phyloP scores from a whole-genome alignment of 2,797 vertebrate species.

The Sparus aurata region DNA sequence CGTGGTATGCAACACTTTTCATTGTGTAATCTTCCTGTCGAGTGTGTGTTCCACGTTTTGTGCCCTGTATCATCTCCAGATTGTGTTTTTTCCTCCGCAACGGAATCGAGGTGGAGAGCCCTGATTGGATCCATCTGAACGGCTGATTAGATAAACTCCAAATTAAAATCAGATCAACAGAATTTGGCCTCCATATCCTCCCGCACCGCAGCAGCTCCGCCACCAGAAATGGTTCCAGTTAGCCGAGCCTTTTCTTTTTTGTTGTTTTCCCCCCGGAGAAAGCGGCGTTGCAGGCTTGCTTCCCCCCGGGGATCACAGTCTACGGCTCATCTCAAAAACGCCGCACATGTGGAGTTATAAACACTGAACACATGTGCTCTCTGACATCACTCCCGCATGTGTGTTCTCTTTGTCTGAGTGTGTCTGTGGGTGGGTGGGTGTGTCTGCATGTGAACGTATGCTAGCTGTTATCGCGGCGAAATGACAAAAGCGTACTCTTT shows the following conservation, averaged over 20 bases:
- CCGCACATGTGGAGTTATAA: conserved; percentile 75
- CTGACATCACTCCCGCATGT: conserved; percentile 76
- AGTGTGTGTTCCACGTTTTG: conserved; percentile 44
- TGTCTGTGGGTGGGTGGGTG: conserved; percentile 36
- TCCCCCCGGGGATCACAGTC: conserved; percentile 62
- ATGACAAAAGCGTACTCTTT: conserved; percentile 34
- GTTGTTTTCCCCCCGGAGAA: conserved; percentile 42
- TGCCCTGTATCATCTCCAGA: conserved; percentile 75
- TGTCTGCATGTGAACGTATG: conserved; percentile 26
- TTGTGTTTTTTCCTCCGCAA: conserved; percentile 78
- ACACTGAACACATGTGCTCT: conserved; percentile 76
- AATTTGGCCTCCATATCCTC: conserved; percentile 72
- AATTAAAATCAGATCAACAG: conserved; percentile 82
- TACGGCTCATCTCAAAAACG: conserved; percentile 65
- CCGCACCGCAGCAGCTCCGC: conserved; percentile 59
- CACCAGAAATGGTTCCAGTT: conserved; percentile 76
- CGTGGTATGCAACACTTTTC: conserved; percentile 43
- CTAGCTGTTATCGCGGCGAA: conserved; percentile 24
- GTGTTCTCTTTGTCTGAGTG: conserved; percentile 64
- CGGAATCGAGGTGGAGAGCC: conserved; percentile 70
- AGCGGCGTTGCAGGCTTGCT: conserved; percentile 56
- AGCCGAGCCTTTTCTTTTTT: conserved; percentile 37
- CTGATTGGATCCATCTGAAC: conserved; percentile 81
- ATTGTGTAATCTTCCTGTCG: conserved; percentile 51
- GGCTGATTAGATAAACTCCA: conserved; percentile 82